Evolutionary conservation across 2,888 invertebrate species (phyloP), one percentile per base, ranked within the genome.

Genomic region (Masnerella sp.): DNA sequence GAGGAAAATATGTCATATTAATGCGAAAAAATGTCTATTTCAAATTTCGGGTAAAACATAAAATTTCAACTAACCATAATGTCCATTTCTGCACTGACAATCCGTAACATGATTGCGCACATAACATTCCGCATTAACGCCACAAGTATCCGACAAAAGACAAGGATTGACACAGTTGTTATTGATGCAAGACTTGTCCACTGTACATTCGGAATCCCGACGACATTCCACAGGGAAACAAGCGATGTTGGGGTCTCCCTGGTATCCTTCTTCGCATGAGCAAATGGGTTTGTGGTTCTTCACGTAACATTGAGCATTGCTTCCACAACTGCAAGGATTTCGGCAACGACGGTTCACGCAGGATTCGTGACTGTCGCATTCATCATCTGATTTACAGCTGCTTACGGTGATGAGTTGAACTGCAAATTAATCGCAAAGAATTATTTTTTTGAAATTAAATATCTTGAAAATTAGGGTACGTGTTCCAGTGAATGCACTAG

Each of bases 131-230:
- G 95, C 93, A 81, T 95, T 95, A 5, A 91, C 89, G 62, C 95
- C 95, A 80, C 96, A 96, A 2, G 93, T 92, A 82, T 93, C 93
- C 78, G 92, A 91, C 5, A 96, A 88, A 22, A 96, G 88, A 82
- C 97, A 97, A 2, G 96, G 96, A 85, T 93, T 95, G 52, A 96
- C 90, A 85, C 96, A 96, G 82, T 94, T 94, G 71, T 93, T 93
- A 84, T 96, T 95, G 30, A 95, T 89, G 83, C 97, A 97, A 56
- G 95, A 94, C 85, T 95, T 93, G 77, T 93, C 92, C 2, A 93
- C 91, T 77, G 93, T 93, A 84, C 97, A 97, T 85, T 96, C 96
- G 0, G 93, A 92, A 83, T 96, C 93, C 5, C 92, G 91, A 72
- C 93, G 91, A 84, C 96, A 97, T 34, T 96, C 96, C 28, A 95